These are phyloP conservation scores for Pedetes capensis DNA, from an alignment of 2,113 vertebrate species.

Conservation along the genomic window DNA sequence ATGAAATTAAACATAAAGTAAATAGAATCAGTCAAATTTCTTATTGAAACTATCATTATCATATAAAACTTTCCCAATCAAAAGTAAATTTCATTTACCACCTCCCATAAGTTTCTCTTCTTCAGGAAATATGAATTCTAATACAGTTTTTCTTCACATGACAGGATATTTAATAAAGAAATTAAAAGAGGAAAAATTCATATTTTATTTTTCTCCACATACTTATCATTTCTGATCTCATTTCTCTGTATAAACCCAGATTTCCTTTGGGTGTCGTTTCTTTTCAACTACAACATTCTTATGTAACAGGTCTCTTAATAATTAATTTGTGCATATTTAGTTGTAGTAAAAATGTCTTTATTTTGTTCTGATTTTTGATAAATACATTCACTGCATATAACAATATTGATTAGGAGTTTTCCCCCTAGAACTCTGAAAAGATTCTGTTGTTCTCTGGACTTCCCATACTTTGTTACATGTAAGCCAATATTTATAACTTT, in stretches of 20 bases:
- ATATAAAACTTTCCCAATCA: not conserved
- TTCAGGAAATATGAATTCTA: not conserved
- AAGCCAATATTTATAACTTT: not conserved
- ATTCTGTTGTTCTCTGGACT: not conserved
- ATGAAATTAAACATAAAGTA: not conserved
- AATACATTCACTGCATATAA: not conserved
- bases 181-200: not conserved
- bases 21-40: not conserved
- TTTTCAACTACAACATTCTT: not conserved
- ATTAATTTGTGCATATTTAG: not conserved
- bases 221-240: not conserved
- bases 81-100: not conserved
- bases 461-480: not conserved
- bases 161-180: not conserved
- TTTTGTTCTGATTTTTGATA: not conserved
- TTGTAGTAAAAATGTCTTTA: not conserved
- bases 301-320: not conserved
- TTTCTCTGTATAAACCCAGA: not conserved
- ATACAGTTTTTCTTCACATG: not conserved
- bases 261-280: not conserved
- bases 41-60: not conserved
- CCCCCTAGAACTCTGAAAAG: not conserved
- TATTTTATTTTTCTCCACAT: not conserved
- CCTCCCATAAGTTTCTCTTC: not conserved
- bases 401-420: not conserved